A percentile compares a stretch with the other conserved stretches of the same genome.
Evolutionary conservation across 2,113 vertebrate genomes (phyloP).

Genomic region (Coptodon bakossiorum): DNA sequence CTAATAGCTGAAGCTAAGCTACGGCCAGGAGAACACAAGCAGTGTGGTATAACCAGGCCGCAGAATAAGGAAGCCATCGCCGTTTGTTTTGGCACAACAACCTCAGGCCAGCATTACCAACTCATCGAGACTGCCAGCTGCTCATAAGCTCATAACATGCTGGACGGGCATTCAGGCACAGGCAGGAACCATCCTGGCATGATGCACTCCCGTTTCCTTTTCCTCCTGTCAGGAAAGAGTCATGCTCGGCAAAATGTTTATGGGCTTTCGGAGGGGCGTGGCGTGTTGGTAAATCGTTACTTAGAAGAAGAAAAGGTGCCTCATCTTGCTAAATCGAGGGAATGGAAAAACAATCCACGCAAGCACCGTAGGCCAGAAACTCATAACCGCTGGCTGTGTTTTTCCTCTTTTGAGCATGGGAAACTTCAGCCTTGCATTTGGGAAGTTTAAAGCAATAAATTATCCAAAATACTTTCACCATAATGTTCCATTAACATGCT

Average conservation of each 20-base stretch:
- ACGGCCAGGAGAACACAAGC: background rate
- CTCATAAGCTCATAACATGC: background rate
- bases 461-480: conserved; percentile 23
- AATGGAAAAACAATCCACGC: conserved; percentile 42
- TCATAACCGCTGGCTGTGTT: conserved; percentile 15
- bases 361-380: background rate
- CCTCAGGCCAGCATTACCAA: background rate
- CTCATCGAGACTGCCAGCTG: background rate
- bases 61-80: conserved; percentile 7
- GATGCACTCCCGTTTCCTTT: background rate
- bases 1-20: background rate
- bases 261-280: conserved; percentile 1
- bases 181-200: conserved; percentile 6
- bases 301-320: conserved; percentile 17
- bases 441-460: conserved; percentile 4
- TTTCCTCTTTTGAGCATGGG: conserved; percentile 6
- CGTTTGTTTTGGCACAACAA: conserved; percentile 32
- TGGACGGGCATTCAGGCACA: background rate
- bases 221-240: background rate
- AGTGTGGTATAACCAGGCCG: conserved; percentile 11
- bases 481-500: conserved; percentile 10
- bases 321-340: conserved; percentile 17
- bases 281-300: conserved; percentile 36
- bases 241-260: conserved; percentile 21
- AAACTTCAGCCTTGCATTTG: background rate